phyloP scores from a whole-genome alignment of 2,888 invertebrate genomes.

The Troides oblongomaculatus region DNA sequence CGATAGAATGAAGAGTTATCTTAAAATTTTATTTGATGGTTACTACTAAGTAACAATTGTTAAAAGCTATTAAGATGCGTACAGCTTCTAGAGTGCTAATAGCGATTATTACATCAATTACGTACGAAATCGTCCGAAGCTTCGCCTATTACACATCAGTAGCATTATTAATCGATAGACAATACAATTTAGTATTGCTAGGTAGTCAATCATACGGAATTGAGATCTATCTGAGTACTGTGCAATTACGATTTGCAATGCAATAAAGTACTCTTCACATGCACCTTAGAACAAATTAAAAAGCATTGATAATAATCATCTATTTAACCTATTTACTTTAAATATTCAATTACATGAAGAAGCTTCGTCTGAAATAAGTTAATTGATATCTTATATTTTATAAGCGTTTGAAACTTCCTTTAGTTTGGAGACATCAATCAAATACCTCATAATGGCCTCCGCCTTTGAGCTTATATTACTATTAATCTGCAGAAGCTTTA shows the following conservation, averaged over 20 bases:
- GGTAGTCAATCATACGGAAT: not conserved
- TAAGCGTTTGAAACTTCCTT: too few relatives aligned
- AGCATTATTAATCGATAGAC: not conserved
- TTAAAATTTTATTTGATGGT: not conserved
- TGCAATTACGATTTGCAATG: not conserved
- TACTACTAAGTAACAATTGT: not conserved
- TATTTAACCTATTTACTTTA: too few relatives aligned
- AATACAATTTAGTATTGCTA: conserved; percentile 1
- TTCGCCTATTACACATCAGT: conserved; percentile 7
- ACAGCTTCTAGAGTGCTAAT: conserved; percentile 9
- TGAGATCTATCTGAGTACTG: not conserved
- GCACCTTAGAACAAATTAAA: too few relatives aligned
- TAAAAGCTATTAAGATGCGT: conserved; percentile 5
- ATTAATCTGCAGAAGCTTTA: not conserved
- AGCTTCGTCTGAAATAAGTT: too few relatives aligned
- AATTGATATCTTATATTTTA: too few relatives aligned
- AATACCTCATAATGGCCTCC: not conserved
- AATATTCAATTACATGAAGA: too few relatives aligned
- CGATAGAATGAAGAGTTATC: too few relatives aligned
- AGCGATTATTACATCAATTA: conserved; percentile 18
- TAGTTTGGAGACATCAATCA: too few relatives aligned
- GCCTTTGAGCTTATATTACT: not conserved
- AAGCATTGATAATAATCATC: too few relatives aligned
- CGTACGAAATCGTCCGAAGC: not conserved
- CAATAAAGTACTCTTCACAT: not conserved